Percentiles rank a stretch among this genome's conserved stretches.
Evolutionary conservation across 2,797 vertebrate genomes (phyloP).

Genomic region (Pyrocephalus nanus): DNA sequence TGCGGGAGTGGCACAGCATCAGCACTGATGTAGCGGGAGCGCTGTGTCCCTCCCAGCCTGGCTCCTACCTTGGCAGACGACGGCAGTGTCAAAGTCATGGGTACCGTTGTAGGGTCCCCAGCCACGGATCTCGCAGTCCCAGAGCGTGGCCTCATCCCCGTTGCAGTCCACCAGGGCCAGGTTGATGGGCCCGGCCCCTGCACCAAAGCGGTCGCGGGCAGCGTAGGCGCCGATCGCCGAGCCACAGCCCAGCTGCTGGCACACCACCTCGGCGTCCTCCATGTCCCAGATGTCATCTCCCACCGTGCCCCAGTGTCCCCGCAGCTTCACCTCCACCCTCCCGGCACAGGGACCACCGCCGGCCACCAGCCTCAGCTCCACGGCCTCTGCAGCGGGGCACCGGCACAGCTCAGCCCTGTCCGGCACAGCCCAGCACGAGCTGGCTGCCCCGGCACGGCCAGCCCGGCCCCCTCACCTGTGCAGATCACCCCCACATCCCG

Average conservation of each 20-base stretch:
- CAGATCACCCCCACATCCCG: neutral
- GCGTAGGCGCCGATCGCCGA: accelerated
- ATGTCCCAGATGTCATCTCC: accelerated
- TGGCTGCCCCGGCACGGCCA: accelerated
- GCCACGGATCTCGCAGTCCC: neutral
- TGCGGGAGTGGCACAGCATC: accelerated
- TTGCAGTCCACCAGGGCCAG: accelerated
- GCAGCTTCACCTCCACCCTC: constrained; percentile 21
- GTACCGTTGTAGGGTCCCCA: accelerated
- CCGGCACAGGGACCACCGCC: neutral
- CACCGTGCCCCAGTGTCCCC: neutral
- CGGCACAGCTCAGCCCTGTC: neutral
- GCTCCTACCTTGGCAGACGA: neutral
- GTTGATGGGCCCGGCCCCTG: accelerated
- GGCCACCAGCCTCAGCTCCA: neutral
- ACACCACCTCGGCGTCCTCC: neutral
- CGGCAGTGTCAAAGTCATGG: accelerated
- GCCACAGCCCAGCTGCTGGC: neutral
- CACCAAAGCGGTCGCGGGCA: accelerated
- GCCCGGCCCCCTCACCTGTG: neutral
- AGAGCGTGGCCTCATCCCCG: accelerated
- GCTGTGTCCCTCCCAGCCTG: accelerated
- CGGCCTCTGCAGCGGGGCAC: neutral
- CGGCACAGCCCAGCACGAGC: accelerated
- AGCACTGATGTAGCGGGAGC: accelerated